phyloP scores from a whole-genome alignment of 2,888 invertebrate species.

The Ptilodon capucinus region DNA sequence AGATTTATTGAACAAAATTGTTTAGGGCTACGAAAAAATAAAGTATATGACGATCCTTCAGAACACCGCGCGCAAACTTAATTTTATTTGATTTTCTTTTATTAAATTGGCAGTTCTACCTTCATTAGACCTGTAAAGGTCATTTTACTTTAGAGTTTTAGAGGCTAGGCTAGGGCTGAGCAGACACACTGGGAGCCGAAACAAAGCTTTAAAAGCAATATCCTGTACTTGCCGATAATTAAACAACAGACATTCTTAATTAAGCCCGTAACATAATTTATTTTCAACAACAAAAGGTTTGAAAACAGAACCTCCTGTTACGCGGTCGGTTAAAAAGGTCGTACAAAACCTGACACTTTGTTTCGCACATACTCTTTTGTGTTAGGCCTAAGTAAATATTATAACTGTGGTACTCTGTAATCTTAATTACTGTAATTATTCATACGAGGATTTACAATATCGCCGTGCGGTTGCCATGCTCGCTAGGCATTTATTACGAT shows the following conservation, averaged over 20 bases:
- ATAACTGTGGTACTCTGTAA: constrained; percentile 14
- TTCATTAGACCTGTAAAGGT: too few relatives aligned
- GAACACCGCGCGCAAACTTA: too few relatives aligned
- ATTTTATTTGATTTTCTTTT: too few relatives aligned
- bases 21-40: too few relatives aligned
- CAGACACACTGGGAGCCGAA: too few relatives aligned
- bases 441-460: constrained; percentile 27
- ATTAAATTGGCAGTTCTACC: too few relatives aligned
- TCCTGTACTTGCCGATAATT: not conserved
- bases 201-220: too few relatives aligned
- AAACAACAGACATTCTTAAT: not conserved
- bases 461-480: constrained; percentile 1
- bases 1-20: too few relatives aligned
- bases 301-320: not conserved
- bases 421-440: constrained; percentile 25
- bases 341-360: constrained; percentile 4
- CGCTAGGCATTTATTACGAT: not conserved
- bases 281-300: not conserved
- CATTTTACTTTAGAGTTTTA: too few relatives aligned
- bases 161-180: too few relatives aligned
- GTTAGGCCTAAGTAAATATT: constrained; percentile 20
- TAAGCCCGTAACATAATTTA: not conserved
- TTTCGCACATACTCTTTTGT: constrained; percentile 10
- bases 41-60: too few relatives aligned
- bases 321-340: not conserved